Evolutionary conservation across 2,888 invertebrate genomes (phyloP).

Genomic region (Andrena bicolor): DNA sequence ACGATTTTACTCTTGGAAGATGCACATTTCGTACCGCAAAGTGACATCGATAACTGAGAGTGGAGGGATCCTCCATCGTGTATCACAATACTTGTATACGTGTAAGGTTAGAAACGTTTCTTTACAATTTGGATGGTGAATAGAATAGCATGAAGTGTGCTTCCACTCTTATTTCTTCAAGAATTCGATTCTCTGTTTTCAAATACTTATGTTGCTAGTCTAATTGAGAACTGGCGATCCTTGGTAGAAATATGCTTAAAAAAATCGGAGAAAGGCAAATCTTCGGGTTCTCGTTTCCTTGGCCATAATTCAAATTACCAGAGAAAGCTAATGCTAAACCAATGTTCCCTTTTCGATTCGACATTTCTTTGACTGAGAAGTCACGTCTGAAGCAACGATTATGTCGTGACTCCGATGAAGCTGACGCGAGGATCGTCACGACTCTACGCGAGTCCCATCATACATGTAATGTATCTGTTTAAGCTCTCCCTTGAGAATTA

Average conservation of each 20-base stretch:
- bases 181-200: too few species aligned
- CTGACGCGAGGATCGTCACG: slow-evolving; percentile 71
- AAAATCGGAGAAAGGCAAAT: not conserved
- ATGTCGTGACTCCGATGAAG: slow-evolving; percentile 71
- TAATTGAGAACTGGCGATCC: too few species aligned
- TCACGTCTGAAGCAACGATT: slow-evolving; percentile 70
- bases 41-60: not conserved
- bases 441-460: slow-evolving; percentile 66
- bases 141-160: not conserved
- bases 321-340: slow-evolving; percentile 15
- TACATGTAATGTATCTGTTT: slow-evolving; percentile 50
- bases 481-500: slow-evolving; percentile 59
- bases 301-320: not conserved
- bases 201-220: too few species aligned
- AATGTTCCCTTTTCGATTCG: slow-evolving; percentile 14
- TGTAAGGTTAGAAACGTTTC: not conserved
- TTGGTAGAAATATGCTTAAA: not conserved
- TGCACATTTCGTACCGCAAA: not conserved
- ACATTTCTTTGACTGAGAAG: slow-evolving; percentile 65
- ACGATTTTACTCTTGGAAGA: slow-evolving; percentile 4
- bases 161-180: too few species aligned
- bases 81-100: not conserved
- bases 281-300: not conserved
- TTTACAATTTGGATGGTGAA: not conserved
- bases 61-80: not conserved